Base-by-base conservation (phyloP, 2,113 vertebrate genomes). In the Trochalopteron elliotii region DNA sequence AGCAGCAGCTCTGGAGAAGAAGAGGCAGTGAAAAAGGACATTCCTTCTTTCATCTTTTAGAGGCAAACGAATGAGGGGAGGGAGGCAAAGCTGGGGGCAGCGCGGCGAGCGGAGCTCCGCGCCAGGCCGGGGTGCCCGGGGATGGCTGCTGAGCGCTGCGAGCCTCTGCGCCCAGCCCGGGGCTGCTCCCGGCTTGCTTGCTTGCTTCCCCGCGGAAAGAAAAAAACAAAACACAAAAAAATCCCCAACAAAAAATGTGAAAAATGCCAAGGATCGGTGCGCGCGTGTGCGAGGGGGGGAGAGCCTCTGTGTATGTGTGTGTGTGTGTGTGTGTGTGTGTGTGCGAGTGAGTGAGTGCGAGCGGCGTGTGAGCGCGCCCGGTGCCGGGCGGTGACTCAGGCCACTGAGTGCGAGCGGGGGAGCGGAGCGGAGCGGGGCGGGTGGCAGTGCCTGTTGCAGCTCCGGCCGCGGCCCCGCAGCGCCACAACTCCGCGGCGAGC, bases 11-110 rank as follows among this genome's bases (percentile, higher is more conserved):
- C 98, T 97, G 98, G 98, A 98, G 98, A 98, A 98, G 97, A 98
- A 98, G 97, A 98, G 98, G 98, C 98, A 97, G 98, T 97, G 97
- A 97, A 98, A 98, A 97, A 98, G 93, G 97, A 96, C 98, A 98
- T 97, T 98, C 98, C 97, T 98, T 93, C 98, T 98, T 98, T 99
- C 99, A 99, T 99, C 98, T 98, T 97, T 94, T 76, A 97, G 75
- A 76, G 75, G 55, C 39, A 68, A 83, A 83, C 57, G 2, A 11
- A 11, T n/a, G 37, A 37, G 53, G 47, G 63, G 12, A 74, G 60
- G 80, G 44, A 42, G 47, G 74, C 67, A 17, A 7, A n/a, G 3
- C 70, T 7, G 61, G 55, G 82, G 70, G 86, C 95, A 91, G 94
- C 27, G 52, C 68, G 28, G 30, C 12, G 25, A 47, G 64, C 64